Evolutionary conservation across 2,797 vertebrate genomes (phyloP).

Genomic region (Enteromius paludinosus): DNA sequence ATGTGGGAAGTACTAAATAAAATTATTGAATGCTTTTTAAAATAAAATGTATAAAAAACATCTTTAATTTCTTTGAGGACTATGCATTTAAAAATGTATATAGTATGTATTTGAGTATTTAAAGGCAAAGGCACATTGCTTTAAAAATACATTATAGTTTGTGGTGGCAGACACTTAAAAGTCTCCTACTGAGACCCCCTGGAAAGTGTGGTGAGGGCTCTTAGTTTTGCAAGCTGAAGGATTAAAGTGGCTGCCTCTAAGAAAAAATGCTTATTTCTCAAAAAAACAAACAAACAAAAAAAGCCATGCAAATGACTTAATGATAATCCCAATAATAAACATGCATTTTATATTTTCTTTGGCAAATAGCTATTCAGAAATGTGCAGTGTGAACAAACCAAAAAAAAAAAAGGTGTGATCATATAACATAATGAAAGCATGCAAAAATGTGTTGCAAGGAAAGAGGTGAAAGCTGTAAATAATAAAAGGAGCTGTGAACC

Average conservation of each 20-base stretch:
- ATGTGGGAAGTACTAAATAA: neutral
- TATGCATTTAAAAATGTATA: neutral
- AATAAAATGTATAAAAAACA: neutral
- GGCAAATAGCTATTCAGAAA: conserved; percentile 5
- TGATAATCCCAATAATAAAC: neutral
- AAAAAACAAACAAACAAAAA: conserved; percentile 42
- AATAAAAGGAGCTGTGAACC: conserved; percentile 40
- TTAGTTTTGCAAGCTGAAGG: conserved; percentile 58
- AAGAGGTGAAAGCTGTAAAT: conserved; percentile 42
- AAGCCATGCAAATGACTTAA: conserved; percentile 50
- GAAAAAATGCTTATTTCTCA: conserved; percentile 40
- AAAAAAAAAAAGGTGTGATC: conserved; percentile 2
- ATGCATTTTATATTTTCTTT: conserved; percentile 7
- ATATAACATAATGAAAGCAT: conserved; percentile 33
- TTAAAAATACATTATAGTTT: conserved; percentile 64
- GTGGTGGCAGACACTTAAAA: conserved; percentile 27
- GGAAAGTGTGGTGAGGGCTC: conserved; percentile 55
- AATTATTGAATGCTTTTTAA: neutral
- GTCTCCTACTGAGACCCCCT: conserved; percentile 59
- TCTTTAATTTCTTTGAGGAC: neutral
- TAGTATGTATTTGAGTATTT: conserved; percentile 35
- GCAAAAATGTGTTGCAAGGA: conserved; percentile 22
- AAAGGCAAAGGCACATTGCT: conserved; percentile 55
- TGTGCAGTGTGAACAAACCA: conserved; percentile 6
- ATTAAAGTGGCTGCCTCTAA: conserved; percentile 34